Conservation (phyloP, 2,888 invertebrate genomes). For the Panorpa germanica region DNA sequence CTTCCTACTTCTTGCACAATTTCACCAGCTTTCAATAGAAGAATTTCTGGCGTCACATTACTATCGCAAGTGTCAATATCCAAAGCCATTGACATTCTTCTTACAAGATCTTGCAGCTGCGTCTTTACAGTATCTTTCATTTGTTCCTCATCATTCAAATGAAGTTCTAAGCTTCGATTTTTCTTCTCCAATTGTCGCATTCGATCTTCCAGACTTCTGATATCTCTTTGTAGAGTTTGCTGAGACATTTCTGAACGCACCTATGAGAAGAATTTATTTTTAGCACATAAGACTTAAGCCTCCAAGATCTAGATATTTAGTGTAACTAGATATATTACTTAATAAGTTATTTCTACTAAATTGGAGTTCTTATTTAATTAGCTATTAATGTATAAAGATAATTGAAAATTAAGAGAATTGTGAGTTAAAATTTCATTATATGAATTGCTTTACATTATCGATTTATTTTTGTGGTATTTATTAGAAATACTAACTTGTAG, state of each 20-base stretch:
- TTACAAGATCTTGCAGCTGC: constrained; percentile 49
- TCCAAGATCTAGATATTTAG: too few relatives aligned
- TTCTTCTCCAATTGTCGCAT: constrained; percentile 59
- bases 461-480: too few relatives aligned
- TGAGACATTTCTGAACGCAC: constrained; percentile 50
- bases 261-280: constrained; percentile 27
- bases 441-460: background rate
- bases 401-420: background rate
- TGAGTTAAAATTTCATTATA: background rate
- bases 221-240: constrained; percentile 56
- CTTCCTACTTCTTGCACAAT: constrained; percentile 53
- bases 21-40: constrained; percentile 61
- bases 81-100: constrained; percentile 50
- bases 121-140: constrained; percentile 52
- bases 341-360: background rate
- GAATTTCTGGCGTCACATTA: constrained; percentile 45
- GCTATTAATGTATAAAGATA: background rate
- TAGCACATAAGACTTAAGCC: too few relatives aligned
- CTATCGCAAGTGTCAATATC: constrained; percentile 50
- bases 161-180: constrained; percentile 49
- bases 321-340: too few relatives aligned
- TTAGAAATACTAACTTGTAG: constrained; percentile 40
- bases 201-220: constrained; percentile 52
- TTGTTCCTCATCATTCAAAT: constrained; percentile 51
- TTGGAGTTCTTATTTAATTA: background rate